phyloP scores from a whole-genome alignment of 2,797 vertebrate species.

The Danio tinwini region DNA sequence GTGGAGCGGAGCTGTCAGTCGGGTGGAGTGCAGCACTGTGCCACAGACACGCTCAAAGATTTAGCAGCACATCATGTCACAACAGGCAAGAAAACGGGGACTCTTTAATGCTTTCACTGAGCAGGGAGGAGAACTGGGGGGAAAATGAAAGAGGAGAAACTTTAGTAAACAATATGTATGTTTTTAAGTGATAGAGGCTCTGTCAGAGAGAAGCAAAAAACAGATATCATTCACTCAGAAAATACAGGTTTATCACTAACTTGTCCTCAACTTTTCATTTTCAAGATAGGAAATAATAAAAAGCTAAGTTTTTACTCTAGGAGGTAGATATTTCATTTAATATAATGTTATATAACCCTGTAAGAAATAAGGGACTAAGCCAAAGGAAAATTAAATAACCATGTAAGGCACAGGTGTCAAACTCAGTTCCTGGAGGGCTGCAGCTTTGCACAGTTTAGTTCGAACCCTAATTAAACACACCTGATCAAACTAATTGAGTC shows the following conservation, averaged over 20 bases:
- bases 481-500: too few species aligned
- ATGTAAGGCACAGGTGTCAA: too few species aligned
- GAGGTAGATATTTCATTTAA: too few species aligned
- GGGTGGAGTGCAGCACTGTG: background rate
- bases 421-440: too few species aligned
- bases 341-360: too few species aligned
- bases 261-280: background rate
- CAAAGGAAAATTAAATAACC: too few species aligned
- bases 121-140: background rate
- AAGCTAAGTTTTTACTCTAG: too few species aligned
- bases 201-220: background rate
- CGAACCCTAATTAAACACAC: too few species aligned
- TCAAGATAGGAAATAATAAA: too few species aligned
- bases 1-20: slow-evolving; percentile 19
- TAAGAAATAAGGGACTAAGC: too few species aligned
- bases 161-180: background rate
- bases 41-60: slow-evolving; percentile 9
- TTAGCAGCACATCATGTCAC: slow-evolving; percentile 33
- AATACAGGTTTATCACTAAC: background rate
- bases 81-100: slow-evolving; percentile 30
- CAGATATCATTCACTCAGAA: too few species aligned
- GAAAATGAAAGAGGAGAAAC: background rate
- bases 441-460: too few species aligned
- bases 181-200: background rate
- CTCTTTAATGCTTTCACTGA: slow-evolving; percentile 34